phyloP scores from a whole-genome alignment of 2,797 vertebrate genomes.

The Amblyraja radiata region DNA sequence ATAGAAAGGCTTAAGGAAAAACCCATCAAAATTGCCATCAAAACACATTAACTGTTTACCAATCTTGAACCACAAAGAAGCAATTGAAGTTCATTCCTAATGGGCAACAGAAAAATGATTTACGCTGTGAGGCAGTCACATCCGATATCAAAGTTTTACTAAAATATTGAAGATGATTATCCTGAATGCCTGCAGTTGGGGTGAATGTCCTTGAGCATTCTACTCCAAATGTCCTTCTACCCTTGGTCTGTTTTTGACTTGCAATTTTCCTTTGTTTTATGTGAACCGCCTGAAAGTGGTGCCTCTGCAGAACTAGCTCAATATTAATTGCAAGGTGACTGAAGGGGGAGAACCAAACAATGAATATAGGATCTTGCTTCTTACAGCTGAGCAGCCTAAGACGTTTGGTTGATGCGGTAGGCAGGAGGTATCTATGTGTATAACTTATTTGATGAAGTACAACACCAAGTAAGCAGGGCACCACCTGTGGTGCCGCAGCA shows the following conservation, averaged over 20 bases:
- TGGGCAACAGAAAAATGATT: background rate
- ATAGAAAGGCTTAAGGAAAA: background rate
- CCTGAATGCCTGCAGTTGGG: background rate
- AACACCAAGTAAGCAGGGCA: constrained; percentile 12
- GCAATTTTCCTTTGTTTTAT: background rate
- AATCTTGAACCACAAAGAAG: too few species aligned
- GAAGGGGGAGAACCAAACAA: background rate
- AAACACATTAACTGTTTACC: background rate
- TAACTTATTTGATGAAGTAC: background rate
- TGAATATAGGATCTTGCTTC: background rate
- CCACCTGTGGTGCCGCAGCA: background rate
- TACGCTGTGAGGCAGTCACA: background rate
- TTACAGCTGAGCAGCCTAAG: background rate
- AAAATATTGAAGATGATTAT: background rate
- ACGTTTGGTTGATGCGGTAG: background rate
- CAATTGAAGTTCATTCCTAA: background rate
- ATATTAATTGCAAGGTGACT: background rate
- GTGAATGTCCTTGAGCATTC: background rate
- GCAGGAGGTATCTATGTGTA: background rate
- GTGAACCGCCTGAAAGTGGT: background rate
- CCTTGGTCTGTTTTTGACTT: background rate
- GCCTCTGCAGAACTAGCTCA: background rate
- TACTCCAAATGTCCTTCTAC: background rate
- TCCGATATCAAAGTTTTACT: background rate
- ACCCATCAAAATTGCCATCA: background rate